phyloP scores from a whole-genome alignment of 1,140 invertebrate genomes.

The Acromyrmex charruanus region DNA sequence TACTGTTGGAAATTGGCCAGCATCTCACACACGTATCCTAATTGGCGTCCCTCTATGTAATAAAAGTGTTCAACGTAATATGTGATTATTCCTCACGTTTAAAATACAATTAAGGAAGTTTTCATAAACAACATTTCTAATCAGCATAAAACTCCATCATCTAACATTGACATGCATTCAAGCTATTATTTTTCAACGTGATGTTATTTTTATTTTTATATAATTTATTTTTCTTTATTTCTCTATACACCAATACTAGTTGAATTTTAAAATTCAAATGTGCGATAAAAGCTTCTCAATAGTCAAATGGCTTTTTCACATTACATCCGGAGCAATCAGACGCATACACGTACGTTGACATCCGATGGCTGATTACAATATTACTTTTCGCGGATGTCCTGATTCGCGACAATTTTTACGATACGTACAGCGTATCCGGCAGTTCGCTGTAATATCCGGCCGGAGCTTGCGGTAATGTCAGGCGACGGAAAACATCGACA shows the following conservation, averaged over 20 bases:
- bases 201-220: background rate
- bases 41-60: too few species aligned
- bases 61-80: too few species aligned
- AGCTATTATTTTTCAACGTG: background rate
- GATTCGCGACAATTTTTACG: conserved; percentile 64
- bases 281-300: conserved; percentile 28
- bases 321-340: background rate
- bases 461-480: conserved; percentile 9
- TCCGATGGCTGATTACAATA: conserved; percentile 59
- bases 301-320: conserved; percentile 29
- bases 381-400: conserved; percentile 59
- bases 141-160: too few species aligned
- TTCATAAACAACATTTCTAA: too few species aligned
- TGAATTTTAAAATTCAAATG: background rate
- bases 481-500: conserved; percentile 22
- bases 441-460: conserved; percentile 69
- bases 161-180: background rate
- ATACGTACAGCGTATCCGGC: conserved; percentile 46
- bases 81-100: too few species aligned
- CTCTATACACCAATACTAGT: background rate
- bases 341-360: conserved; percentile 11
- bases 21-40: too few species aligned
- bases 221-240: conserved; percentile 29
- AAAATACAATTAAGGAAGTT: too few species aligned
- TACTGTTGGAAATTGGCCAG: too few species aligned